These are phyloP conservation scores for Adela reaumurella DNA, from an alignment of 2,888 invertebrate species.

Conservation along the genomic window DNA sequence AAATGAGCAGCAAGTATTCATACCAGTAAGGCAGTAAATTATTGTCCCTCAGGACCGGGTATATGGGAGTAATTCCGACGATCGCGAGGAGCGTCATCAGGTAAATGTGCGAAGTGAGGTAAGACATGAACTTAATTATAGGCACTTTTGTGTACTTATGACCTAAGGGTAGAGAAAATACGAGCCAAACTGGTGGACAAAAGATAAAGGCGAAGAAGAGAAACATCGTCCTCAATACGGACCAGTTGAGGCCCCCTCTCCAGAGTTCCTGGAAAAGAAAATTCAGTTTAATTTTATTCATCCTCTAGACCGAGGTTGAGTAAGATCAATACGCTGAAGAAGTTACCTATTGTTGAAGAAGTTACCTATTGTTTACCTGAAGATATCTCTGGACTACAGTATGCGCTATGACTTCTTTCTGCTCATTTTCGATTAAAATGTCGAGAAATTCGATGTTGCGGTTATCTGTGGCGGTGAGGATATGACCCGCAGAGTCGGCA, in stretches of 20 bases:
- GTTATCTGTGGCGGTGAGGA: constrained; percentile 92
- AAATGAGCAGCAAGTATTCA: constrained; percentile 92
- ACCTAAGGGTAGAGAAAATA: constrained; percentile 90
- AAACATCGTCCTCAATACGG: constrained; percentile 90
- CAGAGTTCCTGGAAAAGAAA: constrained; percentile 79
- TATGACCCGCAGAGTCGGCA: constrained; percentile 89
- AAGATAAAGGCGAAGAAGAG: constrained; percentile 90
- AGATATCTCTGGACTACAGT: constrained; percentile 96
- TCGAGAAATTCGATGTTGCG: constrained; percentile 93
- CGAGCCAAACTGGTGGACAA: constrained; percentile 95
- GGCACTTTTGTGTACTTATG: constrained; percentile 97
- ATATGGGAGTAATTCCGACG: constrained; percentile 85
- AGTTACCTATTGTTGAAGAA: constrained; percentile 19
- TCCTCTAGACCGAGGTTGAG: background rate
- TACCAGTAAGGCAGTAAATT: constrained; percentile 89
- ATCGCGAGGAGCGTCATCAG: constrained; percentile 90
- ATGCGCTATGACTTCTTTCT: constrained; percentile 96
- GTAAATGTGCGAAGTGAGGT: constrained; percentile 97
- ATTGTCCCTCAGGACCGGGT: constrained; percentile 69
- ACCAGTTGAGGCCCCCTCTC: constrained; percentile 96
- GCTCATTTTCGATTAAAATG: constrained; percentile 96
- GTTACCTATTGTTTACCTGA: constrained; percentile 71
- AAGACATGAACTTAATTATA: constrained; percentile 99
- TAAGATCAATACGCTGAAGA: constrained; percentile 1
- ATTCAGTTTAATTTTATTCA: constrained; percentile 4